Conservation (phyloP, 1,140 invertebrate genomes). For the Eupristina koningsbergeri region DNA sequence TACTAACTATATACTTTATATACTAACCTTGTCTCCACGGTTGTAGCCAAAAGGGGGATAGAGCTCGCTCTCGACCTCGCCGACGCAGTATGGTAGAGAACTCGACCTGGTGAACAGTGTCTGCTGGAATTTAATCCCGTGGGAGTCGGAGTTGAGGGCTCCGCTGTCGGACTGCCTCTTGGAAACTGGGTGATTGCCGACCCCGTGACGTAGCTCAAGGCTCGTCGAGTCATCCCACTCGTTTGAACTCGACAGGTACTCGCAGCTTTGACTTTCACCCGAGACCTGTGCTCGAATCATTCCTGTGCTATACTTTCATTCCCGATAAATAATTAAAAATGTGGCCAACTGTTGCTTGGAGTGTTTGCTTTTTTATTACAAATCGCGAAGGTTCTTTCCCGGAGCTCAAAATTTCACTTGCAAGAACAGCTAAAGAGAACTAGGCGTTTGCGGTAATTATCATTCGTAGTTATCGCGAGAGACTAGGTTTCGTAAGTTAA, state of each 20-base stretch:
- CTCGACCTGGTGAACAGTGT: constrained; percentile 73
- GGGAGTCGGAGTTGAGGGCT: constrained; percentile 65
- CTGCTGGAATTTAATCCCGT: constrained; percentile 68
- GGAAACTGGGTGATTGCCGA: constrained; percentile 59
- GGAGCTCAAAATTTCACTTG: too few species aligned
- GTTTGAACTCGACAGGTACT: constrained; percentile 79
- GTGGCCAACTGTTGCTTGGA: too few species aligned
- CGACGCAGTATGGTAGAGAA: constrained; percentile 84
- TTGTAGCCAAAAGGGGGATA: constrained; percentile 84
- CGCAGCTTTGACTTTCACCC: constrained; percentile 75
- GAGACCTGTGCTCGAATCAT: constrained; percentile 59
- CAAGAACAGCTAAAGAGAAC: too few species aligned
- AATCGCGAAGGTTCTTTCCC: too few species aligned
- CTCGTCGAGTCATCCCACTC: constrained; percentile 72
- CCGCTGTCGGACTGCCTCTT: constrained; percentile 73
- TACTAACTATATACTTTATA: too few species aligned
- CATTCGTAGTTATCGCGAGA: too few species aligned
- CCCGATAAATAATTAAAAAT: too few species aligned
- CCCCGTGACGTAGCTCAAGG: constrained; percentile 65
- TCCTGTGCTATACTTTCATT: neutral
- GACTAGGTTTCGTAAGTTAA: too few species aligned
- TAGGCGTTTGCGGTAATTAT: too few species aligned
- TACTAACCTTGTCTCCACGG: constrained; percentile 68
- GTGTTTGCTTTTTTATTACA: too few species aligned
- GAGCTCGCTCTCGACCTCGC: constrained; percentile 83